Evolutionary conservation across 2,113 vertebrate species (phyloP), one percentile per base, ranked within the genome.

Genomic region (Pteruthius melanotis): DNA sequence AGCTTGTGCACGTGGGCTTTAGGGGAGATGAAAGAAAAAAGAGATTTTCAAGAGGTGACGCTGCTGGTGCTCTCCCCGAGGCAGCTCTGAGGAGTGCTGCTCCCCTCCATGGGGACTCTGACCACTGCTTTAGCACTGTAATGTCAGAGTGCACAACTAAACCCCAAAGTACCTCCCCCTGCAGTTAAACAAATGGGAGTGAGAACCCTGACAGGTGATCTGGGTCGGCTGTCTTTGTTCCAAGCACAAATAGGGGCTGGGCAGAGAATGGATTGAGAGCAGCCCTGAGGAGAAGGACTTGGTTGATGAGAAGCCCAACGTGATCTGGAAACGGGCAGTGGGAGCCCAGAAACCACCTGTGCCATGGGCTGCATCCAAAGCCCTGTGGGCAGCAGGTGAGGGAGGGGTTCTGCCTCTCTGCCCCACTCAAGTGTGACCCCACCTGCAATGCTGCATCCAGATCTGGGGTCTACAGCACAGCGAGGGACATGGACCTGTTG

Each of bases 41-140:
- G 11, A 11, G 21, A 1, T 85, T 75, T 82, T 33, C 10, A 19
- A 57, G 65, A 74, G n/a, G 31, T 65, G 42, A 13, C 1, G 0
- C 9, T 57, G 13, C 28, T 68, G 52, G 26, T 39, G 37, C 24
- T 60, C 18, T 52, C 47, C 14, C 9, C 8, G 35, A 54, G 56
- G 47, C 79, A 76, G 49, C 47, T 52, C 31, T n/a, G 45, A 52
- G 9, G 42, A 40, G 8, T 2, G 16, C 68, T 64, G 60, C 60
- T 56, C 23, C 33, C 6, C 13, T 49, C 59, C 1, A 0, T 0
- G 3, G 19, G 7, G 6, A 17, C 39, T 21, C 60, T 49, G 18
- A 7, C 23, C 7, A 0, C 24, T 24, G 71, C 2, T 1, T 33
- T 30, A 54, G 52, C 27, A 3, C 24, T 27, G 30, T 6, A 12